phyloP scores from a whole-genome alignment of 2,888 invertebrate genomes.

The Fabriciana adippe region DNA sequence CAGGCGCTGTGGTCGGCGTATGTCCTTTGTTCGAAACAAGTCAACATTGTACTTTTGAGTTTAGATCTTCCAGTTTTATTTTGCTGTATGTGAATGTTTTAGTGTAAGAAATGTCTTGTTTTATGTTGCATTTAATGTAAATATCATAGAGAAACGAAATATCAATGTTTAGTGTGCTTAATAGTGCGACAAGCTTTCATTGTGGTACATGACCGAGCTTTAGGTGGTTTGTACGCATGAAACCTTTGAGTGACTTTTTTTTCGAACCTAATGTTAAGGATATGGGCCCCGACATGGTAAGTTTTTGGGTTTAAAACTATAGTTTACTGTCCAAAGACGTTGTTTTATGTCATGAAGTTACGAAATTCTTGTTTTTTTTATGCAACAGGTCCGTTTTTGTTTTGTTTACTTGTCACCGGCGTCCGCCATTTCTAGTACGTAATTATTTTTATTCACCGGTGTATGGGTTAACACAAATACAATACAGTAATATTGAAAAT shows the following conservation, averaged over 20 bases:
- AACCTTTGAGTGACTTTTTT: conserved; percentile 86
- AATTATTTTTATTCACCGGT: conserved; percentile 73
- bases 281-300: conserved; percentile 92
- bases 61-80: conserved; percentile 66
- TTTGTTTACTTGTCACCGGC: conserved; percentile 84
- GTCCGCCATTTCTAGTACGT: conserved; percentile 81
- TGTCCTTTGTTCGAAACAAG: conserved; percentile 82
- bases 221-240: conserved; percentile 82
- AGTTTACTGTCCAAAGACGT: conserved; percentile 49
- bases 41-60: conserved; percentile 77
- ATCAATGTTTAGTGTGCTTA: conserved; percentile 56
- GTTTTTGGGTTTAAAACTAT: conserved; percentile 55
- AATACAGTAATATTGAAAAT: conserved; percentile 23
- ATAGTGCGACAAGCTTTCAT: conserved; percentile 60
- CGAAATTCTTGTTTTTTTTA: conserved; percentile 60
- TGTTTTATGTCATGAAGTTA: conserved; percentile 74
- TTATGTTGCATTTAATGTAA: conserved; percentile 51
- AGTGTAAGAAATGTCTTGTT: conserved; percentile 63
- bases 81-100: conserved; percentile 53
- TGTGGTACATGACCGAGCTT: conserved; percentile 71
- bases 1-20: conserved; percentile 80
- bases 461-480: conserved; percentile 40
- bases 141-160: conserved; percentile 52
- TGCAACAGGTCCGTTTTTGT: conserved; percentile 84
- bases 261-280: conserved; percentile 89